Conservation (phyloP, 2,113 vertebrate species). For the Tyrannus savana region DNA sequence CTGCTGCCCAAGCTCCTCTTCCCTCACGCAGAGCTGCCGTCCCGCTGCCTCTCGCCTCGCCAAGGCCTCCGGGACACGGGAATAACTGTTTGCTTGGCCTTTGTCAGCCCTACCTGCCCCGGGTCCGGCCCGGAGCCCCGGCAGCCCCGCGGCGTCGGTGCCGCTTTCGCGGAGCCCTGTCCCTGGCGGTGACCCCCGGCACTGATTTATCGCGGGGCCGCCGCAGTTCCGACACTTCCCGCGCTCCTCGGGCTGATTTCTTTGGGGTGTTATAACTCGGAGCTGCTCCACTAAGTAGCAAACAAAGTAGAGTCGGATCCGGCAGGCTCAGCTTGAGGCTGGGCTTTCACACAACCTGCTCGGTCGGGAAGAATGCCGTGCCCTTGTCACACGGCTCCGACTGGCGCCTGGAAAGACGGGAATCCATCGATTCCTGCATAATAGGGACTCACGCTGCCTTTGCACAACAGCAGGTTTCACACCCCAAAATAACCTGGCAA, state of each 20-base stretch:
- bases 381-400: constrained; percentile 45
- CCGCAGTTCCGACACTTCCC: constrained; percentile 40
- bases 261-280: constrained; percentile 68
- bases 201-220: constrained; percentile 41
- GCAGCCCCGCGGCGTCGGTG: too few relatives aligned
- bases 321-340: constrained; percentile 71
- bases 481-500: constrained; percentile 52
- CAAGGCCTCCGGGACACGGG: too few relatives aligned
- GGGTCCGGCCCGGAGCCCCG: too few relatives aligned
- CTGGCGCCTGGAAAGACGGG: constrained; percentile 2
- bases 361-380: constrained; percentile 61
- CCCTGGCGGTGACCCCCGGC: constrained; percentile 49
- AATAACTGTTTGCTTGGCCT: too few relatives aligned
- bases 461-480: constrained; percentile 36
- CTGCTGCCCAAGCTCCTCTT: not conserved
- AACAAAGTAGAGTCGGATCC: constrained; percentile 69
- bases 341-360: constrained; percentile 57
- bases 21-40: too few relatives aligned
- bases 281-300: constrained; percentile 71
- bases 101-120: too few relatives aligned
- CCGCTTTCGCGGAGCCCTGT: not conserved
- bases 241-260: constrained; percentile 53
- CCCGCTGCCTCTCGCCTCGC: too few relatives aligned
- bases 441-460: constrained; percentile 52
- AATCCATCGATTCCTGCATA: constrained; percentile 66